Conservation (phyloP, 92 coral and sea anemone species). For the Chrysogorgia sp. region DNA sequence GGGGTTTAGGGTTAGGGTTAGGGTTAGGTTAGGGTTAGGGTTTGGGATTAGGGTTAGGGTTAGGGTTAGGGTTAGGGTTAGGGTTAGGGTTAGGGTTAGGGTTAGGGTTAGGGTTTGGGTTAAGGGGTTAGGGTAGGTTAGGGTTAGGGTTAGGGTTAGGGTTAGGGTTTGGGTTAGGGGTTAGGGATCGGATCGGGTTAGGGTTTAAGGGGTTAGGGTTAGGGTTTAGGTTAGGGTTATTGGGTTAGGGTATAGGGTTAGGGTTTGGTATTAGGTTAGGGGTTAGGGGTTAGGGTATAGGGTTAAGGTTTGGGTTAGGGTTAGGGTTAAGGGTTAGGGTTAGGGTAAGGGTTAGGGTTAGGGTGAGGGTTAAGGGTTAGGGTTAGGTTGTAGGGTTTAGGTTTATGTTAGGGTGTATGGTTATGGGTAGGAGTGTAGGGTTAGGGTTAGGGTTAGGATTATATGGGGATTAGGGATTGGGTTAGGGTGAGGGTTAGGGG, state of each 20-base stretch:
- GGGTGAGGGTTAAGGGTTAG: conserved; percentile 24
- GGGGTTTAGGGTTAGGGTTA: conserved; percentile 33
- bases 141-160: conserved; percentile 50
- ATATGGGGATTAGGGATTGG: conserved; percentile 28
- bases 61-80: conserved; percentile 48
- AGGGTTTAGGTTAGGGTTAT: conserved; percentile 26
- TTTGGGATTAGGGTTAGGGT: conserved; percentile 46
- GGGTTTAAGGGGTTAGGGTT: conserved; percentile 36
- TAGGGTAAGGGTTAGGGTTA: conserved; percentile 41
- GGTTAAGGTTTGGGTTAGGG: conserved; percentile 55
- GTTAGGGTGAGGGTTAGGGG: conserved; percentile 38
- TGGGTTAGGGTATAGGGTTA: too few relatives aligned
- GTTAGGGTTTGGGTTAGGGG: conserved; percentile 45
- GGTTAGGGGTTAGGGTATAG: conserved; percentile 39
- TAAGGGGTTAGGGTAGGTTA: too few relatives aligned
- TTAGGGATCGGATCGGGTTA: conserved; percentile 12
- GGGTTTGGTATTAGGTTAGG: conserved; percentile 19
- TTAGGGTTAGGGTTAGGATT: conserved; percentile 41
- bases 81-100: conserved; percentile 53
- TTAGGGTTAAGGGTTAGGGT: conserved; percentile 51
- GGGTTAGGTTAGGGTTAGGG: conserved; percentile 34
- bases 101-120: conserved; percentile 54
- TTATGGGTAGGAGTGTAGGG: too few relatives aligned
- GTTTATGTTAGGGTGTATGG: conserved; percentile 18
- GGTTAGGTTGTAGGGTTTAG: conserved; percentile 38